These are phyloP conservation scores for Nesogale talazaci DNA, from an alignment of 2,113 vertebrate species.

Conservation along the genomic window DNA sequence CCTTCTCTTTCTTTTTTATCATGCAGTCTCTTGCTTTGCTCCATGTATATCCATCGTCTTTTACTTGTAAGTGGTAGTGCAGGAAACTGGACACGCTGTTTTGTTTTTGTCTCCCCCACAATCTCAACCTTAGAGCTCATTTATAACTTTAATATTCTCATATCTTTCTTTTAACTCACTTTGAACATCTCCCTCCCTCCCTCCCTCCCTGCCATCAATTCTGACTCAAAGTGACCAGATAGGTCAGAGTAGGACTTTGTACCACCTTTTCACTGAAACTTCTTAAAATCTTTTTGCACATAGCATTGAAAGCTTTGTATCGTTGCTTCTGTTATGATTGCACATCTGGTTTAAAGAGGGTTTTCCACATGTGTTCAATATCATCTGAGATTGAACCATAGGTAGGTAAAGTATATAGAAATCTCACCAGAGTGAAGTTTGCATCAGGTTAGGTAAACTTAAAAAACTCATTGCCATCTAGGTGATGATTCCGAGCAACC, in stretches of 20 bases:
- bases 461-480: neutral
- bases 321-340: neutral
- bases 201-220: too few species aligned
- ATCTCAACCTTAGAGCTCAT: neutral
- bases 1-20: neutral
- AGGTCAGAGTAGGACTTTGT: too few species aligned
- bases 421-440: neutral
- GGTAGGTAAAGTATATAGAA: neutral
- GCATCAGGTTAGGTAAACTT: neutral
- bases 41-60: neutral
- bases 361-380: neutral
- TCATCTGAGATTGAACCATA: neutral
- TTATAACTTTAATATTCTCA: neutral
- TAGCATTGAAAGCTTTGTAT: neutral
- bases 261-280: neutral
- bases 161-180: constrained; percentile 3
- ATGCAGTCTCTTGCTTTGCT: neutral
- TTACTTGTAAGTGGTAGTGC: neutral
- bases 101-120: neutral
- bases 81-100: neutral
- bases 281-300: neutral
- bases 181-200: neutral
- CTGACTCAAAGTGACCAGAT: too few species aligned
- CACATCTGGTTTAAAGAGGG: neutral
- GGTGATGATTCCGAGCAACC: too few species aligned